Conservation (phyloP, 1,140 invertebrate genomes). For the Micrasema minimum region DNA sequence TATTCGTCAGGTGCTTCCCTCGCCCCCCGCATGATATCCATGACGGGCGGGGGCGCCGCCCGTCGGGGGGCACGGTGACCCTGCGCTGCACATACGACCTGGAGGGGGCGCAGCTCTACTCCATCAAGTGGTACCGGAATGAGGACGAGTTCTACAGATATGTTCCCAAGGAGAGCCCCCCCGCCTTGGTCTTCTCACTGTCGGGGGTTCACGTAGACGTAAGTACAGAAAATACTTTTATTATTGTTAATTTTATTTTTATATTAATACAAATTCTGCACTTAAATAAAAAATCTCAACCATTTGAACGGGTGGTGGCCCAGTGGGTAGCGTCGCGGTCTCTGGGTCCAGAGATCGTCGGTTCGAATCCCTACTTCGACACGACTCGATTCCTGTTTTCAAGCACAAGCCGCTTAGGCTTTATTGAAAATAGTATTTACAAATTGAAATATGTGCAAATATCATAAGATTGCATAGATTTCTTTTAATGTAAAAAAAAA, state of each 20-base stretch:
- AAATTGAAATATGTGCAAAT: too few species aligned
- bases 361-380: too few species aligned
- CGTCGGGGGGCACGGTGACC: constrained; percentile 71
- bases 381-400: too few species aligned
- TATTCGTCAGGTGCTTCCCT: constrained; percentile 32
- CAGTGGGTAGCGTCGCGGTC: too few species aligned
- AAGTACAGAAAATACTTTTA: too few species aligned
- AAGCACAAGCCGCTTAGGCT: too few species aligned
- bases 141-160: constrained; percentile 82
- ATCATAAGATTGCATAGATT: too few species aligned
- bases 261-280: not conserved
- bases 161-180: constrained; percentile 77
- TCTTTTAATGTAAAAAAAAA: too few species aligned
- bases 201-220: constrained; percentile 81
- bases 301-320: too few species aligned
- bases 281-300: too few species aligned
- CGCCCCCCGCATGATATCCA: constrained; percentile 29
- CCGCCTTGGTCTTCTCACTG: constrained; percentile 79
- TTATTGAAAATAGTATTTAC: too few species aligned
- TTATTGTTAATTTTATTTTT: not conserved
- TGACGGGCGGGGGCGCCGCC: constrained; percentile 61
- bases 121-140: constrained; percentile 87
- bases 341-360: too few species aligned
- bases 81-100: constrained; percentile 82
- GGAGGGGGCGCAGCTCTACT: constrained; percentile 80